Evolutionary conservation across 2,113 vertebrate genomes (phyloP).

Genomic region (Merops nubicus): DNA sequence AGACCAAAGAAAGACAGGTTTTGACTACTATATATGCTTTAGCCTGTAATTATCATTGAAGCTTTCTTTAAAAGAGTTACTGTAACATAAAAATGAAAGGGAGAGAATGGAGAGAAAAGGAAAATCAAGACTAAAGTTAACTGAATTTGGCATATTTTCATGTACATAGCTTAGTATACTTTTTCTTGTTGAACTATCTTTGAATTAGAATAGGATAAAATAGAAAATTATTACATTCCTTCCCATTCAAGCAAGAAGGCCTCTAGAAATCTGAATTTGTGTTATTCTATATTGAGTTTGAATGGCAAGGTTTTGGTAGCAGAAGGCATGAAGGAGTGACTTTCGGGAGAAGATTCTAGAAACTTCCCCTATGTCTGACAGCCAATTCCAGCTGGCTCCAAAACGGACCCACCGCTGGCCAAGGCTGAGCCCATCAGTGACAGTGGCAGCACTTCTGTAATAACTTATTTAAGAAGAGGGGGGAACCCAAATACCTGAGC

Average conservation of each 20-base stretch:
- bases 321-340: neutral
- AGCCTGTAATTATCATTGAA: neutral
- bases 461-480: neutral
- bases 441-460: neutral
- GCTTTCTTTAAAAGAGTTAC: neutral
- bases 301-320: neutral
- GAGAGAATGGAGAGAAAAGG: neutral
- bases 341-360: neutral
- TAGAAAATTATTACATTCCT: neutral
- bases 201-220: neutral
- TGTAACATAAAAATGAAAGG: neutral
- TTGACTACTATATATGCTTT: neutral
- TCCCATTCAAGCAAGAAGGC: neutral
- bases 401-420: neutral
- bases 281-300: neutral
- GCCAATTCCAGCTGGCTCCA: neutral
- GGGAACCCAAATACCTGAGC: neutral
- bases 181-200: neutral
- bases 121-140: neutral
- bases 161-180: neutral
- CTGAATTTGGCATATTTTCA: neutral
- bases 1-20: neutral
- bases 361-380: accelerated
- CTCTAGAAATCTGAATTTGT: neutral
- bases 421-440: neutral